Percentiles rank a stretch among this genome's conserved stretches.
phyloP scores from a whole-genome alignment of 2,888 invertebrate species.

The Caenorhabditis sp. region DNA sequence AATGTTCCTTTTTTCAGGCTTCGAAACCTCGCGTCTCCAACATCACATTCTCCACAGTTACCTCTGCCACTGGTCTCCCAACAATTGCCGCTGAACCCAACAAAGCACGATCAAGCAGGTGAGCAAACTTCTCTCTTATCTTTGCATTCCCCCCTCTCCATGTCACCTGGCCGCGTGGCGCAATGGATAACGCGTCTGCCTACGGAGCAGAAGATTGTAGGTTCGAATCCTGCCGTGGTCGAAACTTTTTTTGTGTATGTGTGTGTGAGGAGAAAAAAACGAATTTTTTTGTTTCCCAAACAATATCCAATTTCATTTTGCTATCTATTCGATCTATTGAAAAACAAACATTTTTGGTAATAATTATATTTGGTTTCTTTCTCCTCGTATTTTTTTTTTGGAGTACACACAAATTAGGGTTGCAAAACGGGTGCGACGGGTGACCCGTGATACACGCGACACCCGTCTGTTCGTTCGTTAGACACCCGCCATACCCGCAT shows the following conservation, averaged over 20 bases:
- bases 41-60: conserved; percentile 75
- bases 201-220: conserved; percentile 72
- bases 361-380: neutral
- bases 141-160: neutral
- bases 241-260: conserved; percentile 24
- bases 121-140: conserved; percentile 2
- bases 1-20: conserved; percentile 53
- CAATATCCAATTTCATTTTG: neutral
- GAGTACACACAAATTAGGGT: no score
- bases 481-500: no score
- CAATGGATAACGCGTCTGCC: conserved; percentile 70
- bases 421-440: no score
- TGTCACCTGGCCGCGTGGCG: conserved; percentile 40
- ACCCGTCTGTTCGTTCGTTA: no score
- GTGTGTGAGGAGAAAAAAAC: no score
- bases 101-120: conserved; percentile 70
- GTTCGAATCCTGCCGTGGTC: conserved; percentile 71
- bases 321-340: neutral
- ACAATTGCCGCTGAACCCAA: conserved; percentile 76
- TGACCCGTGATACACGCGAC: no score
- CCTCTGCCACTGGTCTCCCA: conserved; percentile 76
- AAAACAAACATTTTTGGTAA: neutral
- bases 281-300: neutral
- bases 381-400: neutral
- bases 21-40: conserved; percentile 69